phyloP scores from a whole-genome alignment of 2,888 invertebrate genomes.

The Liodrosophila aerea region DNA sequence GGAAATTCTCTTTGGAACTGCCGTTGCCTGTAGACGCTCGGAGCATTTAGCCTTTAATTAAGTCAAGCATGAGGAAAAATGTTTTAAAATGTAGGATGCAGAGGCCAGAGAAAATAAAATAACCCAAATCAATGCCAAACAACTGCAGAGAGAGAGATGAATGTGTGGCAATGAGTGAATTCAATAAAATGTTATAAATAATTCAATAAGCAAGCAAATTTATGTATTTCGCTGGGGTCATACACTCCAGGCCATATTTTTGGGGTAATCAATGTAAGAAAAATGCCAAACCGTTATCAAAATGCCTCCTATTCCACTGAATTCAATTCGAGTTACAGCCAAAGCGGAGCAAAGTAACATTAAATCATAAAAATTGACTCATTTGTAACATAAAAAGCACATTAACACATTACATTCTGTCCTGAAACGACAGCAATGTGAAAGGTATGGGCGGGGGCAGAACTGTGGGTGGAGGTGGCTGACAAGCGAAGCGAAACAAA shows the following conservation, averaged over 20 bases:
- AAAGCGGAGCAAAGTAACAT: constrained; percentile 54
- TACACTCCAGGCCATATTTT: constrained; percentile 9
- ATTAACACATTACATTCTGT: constrained; percentile 80
- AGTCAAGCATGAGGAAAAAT: constrained; percentile 25
- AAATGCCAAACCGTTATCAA: constrained; percentile 73
- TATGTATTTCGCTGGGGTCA: constrained; percentile 39
- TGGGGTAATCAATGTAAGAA: constrained; percentile 57
- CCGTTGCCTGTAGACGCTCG: no score
- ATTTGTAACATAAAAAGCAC: constrained; percentile 81
- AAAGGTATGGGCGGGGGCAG: background rate
- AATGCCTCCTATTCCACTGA: no score
- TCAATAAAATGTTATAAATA: constrained; percentile 73
- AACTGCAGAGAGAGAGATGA: constrained; percentile 22
- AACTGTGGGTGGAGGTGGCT: constrained; percentile 33
- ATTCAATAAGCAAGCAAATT: constrained; percentile 68
- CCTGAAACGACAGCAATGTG: constrained; percentile 35
- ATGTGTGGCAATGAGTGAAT: constrained; percentile 61
- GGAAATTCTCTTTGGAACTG: constrained; percentile 9
- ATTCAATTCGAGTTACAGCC: constrained; percentile 44
- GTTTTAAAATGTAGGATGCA: constrained; percentile 34
- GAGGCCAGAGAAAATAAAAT: background rate
- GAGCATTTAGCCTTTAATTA: constrained; percentile 58
- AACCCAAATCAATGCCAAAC: constrained; percentile 67
- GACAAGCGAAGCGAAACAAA: constrained; percentile 60
- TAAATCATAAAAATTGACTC: constrained; percentile 81